These are phyloP conservation scores for Lysiphlebus fabarum DNA, from an alignment of 1,140 invertebrate genomes.

Conservation along the genomic window DNA sequence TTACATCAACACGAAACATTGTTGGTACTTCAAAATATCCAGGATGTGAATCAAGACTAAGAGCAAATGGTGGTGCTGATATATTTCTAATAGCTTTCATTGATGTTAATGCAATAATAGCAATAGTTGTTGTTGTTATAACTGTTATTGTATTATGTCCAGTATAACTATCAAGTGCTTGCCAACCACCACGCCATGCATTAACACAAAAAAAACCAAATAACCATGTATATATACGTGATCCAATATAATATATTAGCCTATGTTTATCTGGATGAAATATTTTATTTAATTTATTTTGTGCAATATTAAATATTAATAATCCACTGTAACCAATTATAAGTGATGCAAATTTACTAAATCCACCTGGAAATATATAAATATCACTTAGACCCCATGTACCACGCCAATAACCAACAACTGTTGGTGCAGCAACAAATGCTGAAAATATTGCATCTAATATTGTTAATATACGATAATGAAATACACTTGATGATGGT, in stretches of 20 bases:
- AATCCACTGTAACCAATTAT: slow-evolving; percentile 66
- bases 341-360: slow-evolving; percentile 65
- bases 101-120: slow-evolving; percentile 63
- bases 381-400: slow-evolving; percentile 77
- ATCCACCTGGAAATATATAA: slow-evolving; percentile 64
- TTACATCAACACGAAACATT: slow-evolving; percentile 73
- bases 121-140: slow-evolving; percentile 60
- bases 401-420: slow-evolving; percentile 82
- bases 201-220: slow-evolving; percentile 78
- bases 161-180: slow-evolving; percentile 69
- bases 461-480: slow-evolving; percentile 63
- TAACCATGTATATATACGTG: slow-evolving; percentile 70
- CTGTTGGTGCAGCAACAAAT: slow-evolving; percentile 70
- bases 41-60: slow-evolving; percentile 67
- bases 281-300: slow-evolving; percentile 60
- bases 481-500: slow-evolving; percentile 41
- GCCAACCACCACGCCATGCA: slow-evolving; percentile 80
- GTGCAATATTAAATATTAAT: slow-evolving; percentile 65
- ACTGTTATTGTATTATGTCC: slow-evolving; percentile 58
- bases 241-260: slow-evolving; percentile 67
- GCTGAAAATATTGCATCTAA: slow-evolving; percentile 71
- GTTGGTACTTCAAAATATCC: slow-evolving; percentile 81
- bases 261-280: slow-evolving; percentile 67
- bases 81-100: slow-evolving; percentile 73
- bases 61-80: slow-evolving; percentile 74